phyloP scores from a whole-genome alignment of 2,797 vertebrate species.

The Gadopsis marmoratus region DNA sequence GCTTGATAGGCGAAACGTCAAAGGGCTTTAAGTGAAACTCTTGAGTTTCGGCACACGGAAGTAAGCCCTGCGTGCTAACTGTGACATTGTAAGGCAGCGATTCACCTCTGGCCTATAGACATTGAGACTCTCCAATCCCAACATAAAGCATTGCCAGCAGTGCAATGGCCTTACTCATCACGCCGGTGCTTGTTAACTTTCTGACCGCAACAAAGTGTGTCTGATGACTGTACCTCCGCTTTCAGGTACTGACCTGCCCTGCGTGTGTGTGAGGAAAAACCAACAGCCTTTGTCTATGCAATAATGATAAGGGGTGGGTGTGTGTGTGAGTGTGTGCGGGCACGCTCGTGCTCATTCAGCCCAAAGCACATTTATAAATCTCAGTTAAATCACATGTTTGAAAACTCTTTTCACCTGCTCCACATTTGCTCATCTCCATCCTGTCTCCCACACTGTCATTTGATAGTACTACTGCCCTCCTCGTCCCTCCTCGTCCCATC shows the following conservation, averaged over 20 bases:
- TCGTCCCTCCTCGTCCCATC: slow-evolving; percentile 10
- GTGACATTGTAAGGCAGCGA: slow-evolving; percentile 59
- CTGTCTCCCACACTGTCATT: slow-evolving; percentile 60
- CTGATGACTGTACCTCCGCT: slow-evolving; percentile 65
- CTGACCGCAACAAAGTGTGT: slow-evolving; percentile 50
- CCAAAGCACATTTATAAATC: slow-evolving; percentile 50
- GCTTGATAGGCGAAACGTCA: slow-evolving; percentile 20
- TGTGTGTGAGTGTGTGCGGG: slow-evolving; percentile 14
- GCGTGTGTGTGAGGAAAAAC: slow-evolving; percentile 44
- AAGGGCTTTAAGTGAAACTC: slow-evolving; percentile 10
- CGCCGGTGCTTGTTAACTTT: slow-evolving; percentile 50
- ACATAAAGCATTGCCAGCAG: slow-evolving; percentile 56
- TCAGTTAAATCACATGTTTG: slow-evolving; percentile 61
- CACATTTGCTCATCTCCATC: slow-evolving; percentile 44
- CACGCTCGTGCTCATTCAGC: slow-evolving; percentile 23
- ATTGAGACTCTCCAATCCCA: slow-evolving; percentile 53
- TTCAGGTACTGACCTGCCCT: slow-evolving; percentile 77
- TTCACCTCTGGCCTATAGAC: slow-evolving; percentile 68
- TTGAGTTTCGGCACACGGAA: slow-evolving; percentile 20
- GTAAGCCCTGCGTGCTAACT: slow-evolving; percentile 52
- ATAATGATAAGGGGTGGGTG: slow-evolving; percentile 11
- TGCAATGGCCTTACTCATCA: slow-evolving; percentile 71
- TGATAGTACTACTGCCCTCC: slow-evolving; percentile 39
- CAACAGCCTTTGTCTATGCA: slow-evolving; percentile 8
- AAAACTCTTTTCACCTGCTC: slow-evolving; percentile 46